Base-by-base conservation (phyloP, 2,113 vertebrate genomes). In the Maccullochella peelii region DNA sequence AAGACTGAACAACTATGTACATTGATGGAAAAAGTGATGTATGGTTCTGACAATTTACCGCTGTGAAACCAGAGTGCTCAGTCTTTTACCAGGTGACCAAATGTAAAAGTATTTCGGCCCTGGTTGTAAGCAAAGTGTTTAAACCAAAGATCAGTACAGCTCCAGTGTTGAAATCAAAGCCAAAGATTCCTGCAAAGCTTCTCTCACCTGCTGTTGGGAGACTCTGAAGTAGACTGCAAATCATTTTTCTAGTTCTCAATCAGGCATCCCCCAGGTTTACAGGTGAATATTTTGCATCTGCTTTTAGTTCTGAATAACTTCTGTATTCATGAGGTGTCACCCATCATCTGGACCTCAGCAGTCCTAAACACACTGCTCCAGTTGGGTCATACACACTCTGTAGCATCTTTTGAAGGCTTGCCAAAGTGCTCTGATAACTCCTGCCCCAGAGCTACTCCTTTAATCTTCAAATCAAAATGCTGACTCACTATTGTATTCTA, bases 371-470 rank as follows among this genome's bases (percentile, higher is more conserved):
- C 59, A 25, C n/a, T 14, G 58, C 42, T 59, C 33, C 65, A 52
- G 72, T 27, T 72, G 84, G 49, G 47, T 66, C 30, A 5, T 47
- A 42, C 44, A 42, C 54, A 52, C 52, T 38, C 42, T 52, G 59
- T 5, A 20, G n/a, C 59, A 58, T 68, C 74, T 82, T 86, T 78
- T 79, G 69, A 82, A 67, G 63, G 61, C 63, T 57, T 68, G 61
- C 61, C 79, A 79, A 69, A 55, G 49, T 63, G 55, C 57, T 73
- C 47, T 30, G 84, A 82, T 82, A 78, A 55, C 58, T 83, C 25
- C n/a, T 61, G 77, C 66, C 72, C 58, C 33, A 23, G 7, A 79
- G 85, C 80, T 27, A 27, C 58, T 83, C 30, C 58, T 86, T 58
- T 83, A 23, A 83, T 79, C 71, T 69, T 33, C 23, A 25, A 54